Evolutionary conservation across 2,888 invertebrate species (phyloP).

Genomic region (Erannis defoliaria): DNA sequence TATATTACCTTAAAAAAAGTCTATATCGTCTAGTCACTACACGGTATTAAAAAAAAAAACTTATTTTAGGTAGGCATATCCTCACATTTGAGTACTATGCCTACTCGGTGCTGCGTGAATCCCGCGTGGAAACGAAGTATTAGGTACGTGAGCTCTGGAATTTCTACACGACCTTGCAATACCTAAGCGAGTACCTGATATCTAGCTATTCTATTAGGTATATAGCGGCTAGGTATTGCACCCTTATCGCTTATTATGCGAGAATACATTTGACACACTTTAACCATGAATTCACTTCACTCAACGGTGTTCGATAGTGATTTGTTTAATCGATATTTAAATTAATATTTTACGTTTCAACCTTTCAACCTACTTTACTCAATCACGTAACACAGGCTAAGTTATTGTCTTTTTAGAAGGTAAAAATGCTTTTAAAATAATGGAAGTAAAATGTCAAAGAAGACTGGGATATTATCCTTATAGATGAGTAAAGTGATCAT

Average conservation of each 20-base stretch:
- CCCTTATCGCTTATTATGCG: constrained; percentile 41
- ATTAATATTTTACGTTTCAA: constrained; percentile 11
- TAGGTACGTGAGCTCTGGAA: constrained; percentile 36
- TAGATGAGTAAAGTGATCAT: not conserved
- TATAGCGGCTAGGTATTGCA: constrained; percentile 28
- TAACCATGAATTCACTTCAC: constrained; percentile 30
- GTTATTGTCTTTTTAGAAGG: not conserved
- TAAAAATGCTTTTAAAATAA: constrained; percentile 11
- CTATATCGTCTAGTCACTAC: no score
- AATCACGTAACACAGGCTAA: not conserved
- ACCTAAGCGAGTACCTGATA: constrained; percentile 26
- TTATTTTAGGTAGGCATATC: constrained; percentile 25
- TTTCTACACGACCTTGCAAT: constrained; percentile 51
- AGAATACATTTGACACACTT: constrained; percentile 38
- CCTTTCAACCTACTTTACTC: not conserved
- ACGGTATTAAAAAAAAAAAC: no score
- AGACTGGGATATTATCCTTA: not conserved
- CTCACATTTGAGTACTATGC: not conserved
- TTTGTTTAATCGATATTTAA: constrained; percentile 9
- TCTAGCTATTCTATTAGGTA: no score
- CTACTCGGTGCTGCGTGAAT: not conserved
- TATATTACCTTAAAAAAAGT: no score
- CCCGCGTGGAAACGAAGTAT: constrained; percentile 1
- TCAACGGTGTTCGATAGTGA: constrained; percentile 12
- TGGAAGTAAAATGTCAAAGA: not conserved